Conservation (phyloP, 2,888 invertebrate genomes). For the Isoperla grammatica region DNA sequence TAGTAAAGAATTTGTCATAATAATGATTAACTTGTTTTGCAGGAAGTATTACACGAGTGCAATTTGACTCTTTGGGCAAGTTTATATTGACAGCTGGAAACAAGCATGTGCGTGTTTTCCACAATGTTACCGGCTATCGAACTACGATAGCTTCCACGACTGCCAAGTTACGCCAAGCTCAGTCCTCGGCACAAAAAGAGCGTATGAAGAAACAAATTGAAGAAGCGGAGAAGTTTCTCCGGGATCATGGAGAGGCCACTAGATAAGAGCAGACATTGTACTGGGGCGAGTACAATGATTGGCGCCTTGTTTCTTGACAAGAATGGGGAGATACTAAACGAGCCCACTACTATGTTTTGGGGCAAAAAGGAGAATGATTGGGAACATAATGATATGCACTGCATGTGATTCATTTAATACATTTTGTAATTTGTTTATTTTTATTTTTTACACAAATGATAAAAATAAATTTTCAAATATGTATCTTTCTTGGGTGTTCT, state of each 20-base stretch:
- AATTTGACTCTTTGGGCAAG: constrained; percentile 70
- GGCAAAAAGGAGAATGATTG: no score
- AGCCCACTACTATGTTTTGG: constrained; percentile 4
- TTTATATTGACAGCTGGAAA: constrained; percentile 70
- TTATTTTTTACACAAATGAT: no score
- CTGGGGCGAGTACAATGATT: not conserved
- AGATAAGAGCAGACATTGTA: not conserved
- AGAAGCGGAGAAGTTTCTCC: constrained; percentile 50
- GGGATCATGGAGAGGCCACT: constrained; percentile 18
- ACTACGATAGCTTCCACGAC: constrained; percentile 46
- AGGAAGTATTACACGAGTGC: constrained; percentile 62
- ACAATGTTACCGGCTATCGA: constrained; percentile 67
- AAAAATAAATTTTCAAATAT: no score
- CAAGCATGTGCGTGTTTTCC: constrained; percentile 68
- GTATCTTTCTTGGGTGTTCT: no score
- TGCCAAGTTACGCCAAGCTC: constrained; percentile 51
- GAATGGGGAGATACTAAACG: not conserved
- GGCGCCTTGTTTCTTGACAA: not conserved
- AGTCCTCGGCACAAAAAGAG: constrained; percentile 69
- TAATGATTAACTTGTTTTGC: constrained; percentile 34
- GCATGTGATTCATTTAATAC: no score
- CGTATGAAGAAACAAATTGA: constrained; percentile 63
- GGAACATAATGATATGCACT: no score
- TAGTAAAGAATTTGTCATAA: not conserved
- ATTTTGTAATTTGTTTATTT: no score